These are phyloP conservation scores for Alitta virens DNA, from an alignment of 2,888 invertebrate genomes.

Conservation along the genomic window DNA sequence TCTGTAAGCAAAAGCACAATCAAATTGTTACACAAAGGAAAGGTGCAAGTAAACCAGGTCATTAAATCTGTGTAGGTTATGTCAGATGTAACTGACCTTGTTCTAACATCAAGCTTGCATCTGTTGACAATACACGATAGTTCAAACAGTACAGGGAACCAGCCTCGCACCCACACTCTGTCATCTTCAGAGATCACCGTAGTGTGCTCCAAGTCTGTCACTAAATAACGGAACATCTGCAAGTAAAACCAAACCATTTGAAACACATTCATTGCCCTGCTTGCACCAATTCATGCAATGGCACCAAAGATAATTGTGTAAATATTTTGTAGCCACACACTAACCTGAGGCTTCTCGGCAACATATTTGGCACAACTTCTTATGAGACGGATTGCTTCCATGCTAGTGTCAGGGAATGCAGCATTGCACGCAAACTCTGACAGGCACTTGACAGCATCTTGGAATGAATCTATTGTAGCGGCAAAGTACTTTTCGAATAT, in stretches of 20 bases:
- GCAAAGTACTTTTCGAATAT: slow-evolving; percentile 89
- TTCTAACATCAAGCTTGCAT: slow-evolving; percentile 93
- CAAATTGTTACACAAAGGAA: not conserved
- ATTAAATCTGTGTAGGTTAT: too few relatives aligned
- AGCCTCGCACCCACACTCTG: slow-evolving; percentile 96
- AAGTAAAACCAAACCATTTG: too few relatives aligned
- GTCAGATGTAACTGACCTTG: too few relatives aligned
- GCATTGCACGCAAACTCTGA: slow-evolving; percentile 99
- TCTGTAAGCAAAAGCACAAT: slow-evolving; percentile 35
- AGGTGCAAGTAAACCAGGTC: too few relatives aligned
- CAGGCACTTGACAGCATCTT: slow-evolving; percentile 96
- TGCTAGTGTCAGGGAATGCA: slow-evolving; percentile 94
- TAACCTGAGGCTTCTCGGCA: slow-evolving; percentile 65
- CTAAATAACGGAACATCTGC: slow-evolving; percentile 76
- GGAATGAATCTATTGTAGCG: slow-evolving; percentile 97
- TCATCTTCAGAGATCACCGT: slow-evolving; percentile 70
- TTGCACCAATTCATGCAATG: too few relatives aligned
- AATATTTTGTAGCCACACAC: slow-evolving; percentile 12
- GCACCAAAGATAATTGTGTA: too few relatives aligned
- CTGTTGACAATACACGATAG: slow-evolving; percentile 95
- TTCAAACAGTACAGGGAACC: slow-evolving; percentile 98
- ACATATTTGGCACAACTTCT: slow-evolving; percentile 93
- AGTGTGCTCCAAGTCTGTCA: slow-evolving; percentile 6
- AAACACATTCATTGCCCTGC: too few relatives aligned
- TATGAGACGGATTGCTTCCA: slow-evolving; percentile 97